Evolutionary conservation across 2,113 vertebrate species (phyloP).

Genomic region (Theristicus caerulescens): DNA sequence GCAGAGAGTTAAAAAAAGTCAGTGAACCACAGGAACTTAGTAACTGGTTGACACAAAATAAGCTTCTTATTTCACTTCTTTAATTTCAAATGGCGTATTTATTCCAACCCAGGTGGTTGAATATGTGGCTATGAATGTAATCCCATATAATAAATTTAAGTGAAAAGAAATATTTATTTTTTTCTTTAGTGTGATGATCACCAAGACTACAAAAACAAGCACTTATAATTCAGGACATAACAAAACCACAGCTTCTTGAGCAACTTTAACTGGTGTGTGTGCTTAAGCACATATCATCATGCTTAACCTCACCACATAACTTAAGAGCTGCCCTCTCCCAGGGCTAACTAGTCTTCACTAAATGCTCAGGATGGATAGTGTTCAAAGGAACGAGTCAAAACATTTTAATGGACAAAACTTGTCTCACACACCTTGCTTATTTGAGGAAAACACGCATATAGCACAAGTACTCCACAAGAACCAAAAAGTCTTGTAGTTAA

Average conservation of each 20-base stretch:
- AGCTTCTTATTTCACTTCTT: neutral
- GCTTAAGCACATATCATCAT: neutral
- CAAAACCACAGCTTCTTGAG: neutral
- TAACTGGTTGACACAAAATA: neutral
- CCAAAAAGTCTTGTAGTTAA: neutral
- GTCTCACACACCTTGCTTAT: neutral
- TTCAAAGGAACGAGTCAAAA: neutral
- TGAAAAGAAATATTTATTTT: neutral
- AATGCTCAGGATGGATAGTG: neutral
- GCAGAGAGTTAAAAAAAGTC: neutral
- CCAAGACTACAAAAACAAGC: neutral
- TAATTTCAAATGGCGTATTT: neutral
- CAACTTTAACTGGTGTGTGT: neutral
- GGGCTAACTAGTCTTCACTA: neutral
- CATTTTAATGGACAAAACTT: neutral
- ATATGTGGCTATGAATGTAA: fast-evolving
- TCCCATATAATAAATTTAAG: neutral
- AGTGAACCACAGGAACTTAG: neutral
- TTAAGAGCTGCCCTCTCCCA: neutral
- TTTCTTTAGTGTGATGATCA: neutral
- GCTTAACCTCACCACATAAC: neutral
- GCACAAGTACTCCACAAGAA: neutral
- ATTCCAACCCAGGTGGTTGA: neutral
- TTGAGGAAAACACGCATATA: neutral
- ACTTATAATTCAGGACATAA: neutral